Evolutionary conservation across 2,113 vertebrate species (phyloP).

Genomic region (Edolisoma coerulescens): DNA sequence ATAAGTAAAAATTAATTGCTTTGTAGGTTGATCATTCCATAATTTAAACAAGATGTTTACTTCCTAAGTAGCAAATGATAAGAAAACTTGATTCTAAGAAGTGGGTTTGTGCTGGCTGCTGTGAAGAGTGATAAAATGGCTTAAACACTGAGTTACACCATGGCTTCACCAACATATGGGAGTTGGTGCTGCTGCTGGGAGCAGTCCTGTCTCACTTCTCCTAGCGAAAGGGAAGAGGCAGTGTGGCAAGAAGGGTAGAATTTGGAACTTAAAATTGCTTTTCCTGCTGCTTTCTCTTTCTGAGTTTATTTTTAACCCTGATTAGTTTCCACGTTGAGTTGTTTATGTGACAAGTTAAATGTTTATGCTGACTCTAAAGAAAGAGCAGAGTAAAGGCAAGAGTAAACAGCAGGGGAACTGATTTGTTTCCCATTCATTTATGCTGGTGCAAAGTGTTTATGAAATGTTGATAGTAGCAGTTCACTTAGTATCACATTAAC

Average conservation of each 20-base stretch:
- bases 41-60: neutral
- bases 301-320: neutral
- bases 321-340: neutral
- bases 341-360: neutral
- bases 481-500: neutral
- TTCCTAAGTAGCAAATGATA: neutral
- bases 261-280: neutral
- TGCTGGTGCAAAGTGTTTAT: neutral
- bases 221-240: neutral
- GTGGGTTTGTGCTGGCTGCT: neutral
- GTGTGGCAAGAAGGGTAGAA: neutral
- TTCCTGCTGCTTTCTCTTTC: neutral
- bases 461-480: neutral
- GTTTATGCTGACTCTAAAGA: slow-evolving; percentile 1
- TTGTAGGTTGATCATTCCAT: neutral
- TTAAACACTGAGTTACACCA: neutral
- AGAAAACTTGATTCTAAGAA: neutral
- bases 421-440: neutral
- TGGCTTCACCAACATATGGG: neutral
- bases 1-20: neutral
- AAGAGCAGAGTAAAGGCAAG: neutral
- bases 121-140: neutral
- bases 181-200: neutral
- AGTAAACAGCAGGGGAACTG: neutral
- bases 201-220: neutral